Percentiles rank a stretch among this genome's conserved stretches.
Evolutionary conservation across 2,888 invertebrate genomes (phyloP).

Genomic region (Eupithecia dodoneata): DNA sequence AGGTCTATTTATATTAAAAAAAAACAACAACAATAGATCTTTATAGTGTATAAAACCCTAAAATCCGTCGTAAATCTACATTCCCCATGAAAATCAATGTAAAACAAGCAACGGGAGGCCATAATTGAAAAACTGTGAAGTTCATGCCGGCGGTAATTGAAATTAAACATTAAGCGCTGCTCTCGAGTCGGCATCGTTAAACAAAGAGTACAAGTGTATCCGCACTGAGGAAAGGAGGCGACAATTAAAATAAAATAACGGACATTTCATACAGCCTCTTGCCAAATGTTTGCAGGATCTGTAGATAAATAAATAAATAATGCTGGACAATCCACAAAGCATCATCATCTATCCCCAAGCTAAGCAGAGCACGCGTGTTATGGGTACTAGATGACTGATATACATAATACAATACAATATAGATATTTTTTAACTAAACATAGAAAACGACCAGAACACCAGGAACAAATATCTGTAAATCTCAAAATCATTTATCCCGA

Average conservation of each 20-base stretch:
- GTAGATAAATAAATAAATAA: neutral
- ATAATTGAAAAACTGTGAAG: constrained; percentile 30
- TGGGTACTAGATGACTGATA: no score
- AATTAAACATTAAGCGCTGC: constrained; percentile 53
- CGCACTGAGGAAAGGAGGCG: constrained; percentile 17
- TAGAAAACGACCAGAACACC: no score
- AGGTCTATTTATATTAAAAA: neutral
- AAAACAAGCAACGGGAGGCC: constrained; percentile 24
- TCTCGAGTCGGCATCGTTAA: constrained; percentile 51
- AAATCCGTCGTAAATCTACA: constrained; percentile 1
- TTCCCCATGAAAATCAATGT: constrained; percentile 16
- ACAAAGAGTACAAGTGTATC: constrained; percentile 47
- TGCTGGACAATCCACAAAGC: no score
- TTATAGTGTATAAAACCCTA: neutral
- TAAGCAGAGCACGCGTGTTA: no score
- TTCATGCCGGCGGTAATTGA: constrained; percentile 52
- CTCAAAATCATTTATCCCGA: no score
- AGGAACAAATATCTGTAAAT: no score
- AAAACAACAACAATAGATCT: neutral
- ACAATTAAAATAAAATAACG: neutral
- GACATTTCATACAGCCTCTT: neutral
- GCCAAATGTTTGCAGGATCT: neutral
- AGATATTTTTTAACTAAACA: no score
- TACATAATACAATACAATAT: no score
- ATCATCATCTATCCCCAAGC: no score